A percentile compares a stretch with the other conserved stretches of the same genome.
Evolutionary conservation across 2,888 invertebrate species (phyloP).

Genomic region (Germaria angustata): DNA sequence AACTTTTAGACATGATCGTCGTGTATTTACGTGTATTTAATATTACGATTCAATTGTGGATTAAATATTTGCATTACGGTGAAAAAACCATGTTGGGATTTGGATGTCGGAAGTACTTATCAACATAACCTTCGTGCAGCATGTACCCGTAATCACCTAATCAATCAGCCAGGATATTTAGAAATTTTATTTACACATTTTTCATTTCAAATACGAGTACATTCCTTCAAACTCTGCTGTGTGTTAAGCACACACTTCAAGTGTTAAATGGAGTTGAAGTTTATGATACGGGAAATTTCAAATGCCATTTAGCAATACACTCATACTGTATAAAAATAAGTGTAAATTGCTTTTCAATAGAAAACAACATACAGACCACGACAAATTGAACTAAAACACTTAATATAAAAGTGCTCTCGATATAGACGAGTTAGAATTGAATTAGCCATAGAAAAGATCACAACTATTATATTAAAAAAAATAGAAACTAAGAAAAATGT

Average conservation of each 20-base stretch:
- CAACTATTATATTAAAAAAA: conserved; percentile 46
- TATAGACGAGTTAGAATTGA: conserved; percentile 48
- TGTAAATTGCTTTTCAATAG: conserved; percentile 61
- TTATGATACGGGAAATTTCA: conserved; percentile 61
- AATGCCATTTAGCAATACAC: conserved; percentile 39
- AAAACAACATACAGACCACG: neutral
- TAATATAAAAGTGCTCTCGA: conserved; percentile 23
- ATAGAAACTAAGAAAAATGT: conserved; percentile 73
- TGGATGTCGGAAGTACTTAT: too few species aligned
- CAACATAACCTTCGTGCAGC: too few species aligned
- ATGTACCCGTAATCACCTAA: too few species aligned
- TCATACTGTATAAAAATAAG: neutral
- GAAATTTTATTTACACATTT: too few species aligned
- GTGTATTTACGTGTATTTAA: too few species aligned
- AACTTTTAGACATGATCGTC: too few species aligned
- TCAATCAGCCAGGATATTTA: too few species aligned
- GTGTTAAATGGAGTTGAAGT: conserved; percentile 51
- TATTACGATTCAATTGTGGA: too few species aligned
- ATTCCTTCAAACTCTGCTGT: conserved; percentile 33
- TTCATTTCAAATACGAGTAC: too few species aligned
- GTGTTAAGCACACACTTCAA: conserved; percentile 32
- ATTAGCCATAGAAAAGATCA: conserved; percentile 43
- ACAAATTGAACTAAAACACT: conserved; percentile 2
- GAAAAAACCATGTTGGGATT: too few species aligned
- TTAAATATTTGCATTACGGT: too few species aligned